Base-by-base conservation (phyloP, 2,797 vertebrate species). In the Sylvilagus floridanus region DNA sequence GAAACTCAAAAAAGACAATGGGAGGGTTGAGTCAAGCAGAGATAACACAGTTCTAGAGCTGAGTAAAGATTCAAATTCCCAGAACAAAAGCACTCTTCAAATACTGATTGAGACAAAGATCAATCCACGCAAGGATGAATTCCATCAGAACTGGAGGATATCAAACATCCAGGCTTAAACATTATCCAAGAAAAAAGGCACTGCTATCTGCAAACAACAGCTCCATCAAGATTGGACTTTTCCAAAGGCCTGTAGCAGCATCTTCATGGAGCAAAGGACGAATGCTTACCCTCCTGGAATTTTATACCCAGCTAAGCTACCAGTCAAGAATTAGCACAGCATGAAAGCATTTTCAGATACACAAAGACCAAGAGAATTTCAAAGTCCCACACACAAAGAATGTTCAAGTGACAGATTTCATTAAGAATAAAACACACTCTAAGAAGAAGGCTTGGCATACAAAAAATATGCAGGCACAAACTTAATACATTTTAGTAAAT, bases 361-460 rank as follows among this genome's bases (percentile, higher is more conserved):
- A 54, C 17, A 75, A 54, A 54, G 13, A 77, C 24, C 42, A 73
- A 37, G 63, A 35, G 42, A 83, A 11, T 68, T 28, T 75, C 63
- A 68, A 9, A 82, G 54, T 54, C 22, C 5, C 4, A 76, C 42
- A 50, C 2, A 52, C 37, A 50, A 90, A 54, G 84, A 57, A 85
- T 11, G n/a, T 26, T 68, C 32, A n/a, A 63, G 35, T 9, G 32
- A 65, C 24, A 26, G 32, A 78, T 4, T 52, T 30, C 21, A 68
- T 75, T 79, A 82, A 76, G 21, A 86, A 91, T 22, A 72, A 88
- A 92, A 28, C 50, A 86, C 75, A 65, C 28, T 57, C 26, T 72
- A 81, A 79, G 30, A 47, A 83, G 19, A 91, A 85, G 19, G 13
- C 17, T 89, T 68, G 12, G 3, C 12, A n/a, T 24, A 37, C 14